Evolutionary conservation across 2,888 invertebrate genomes (phyloP).

Genomic region (Drosophila colorata): DNA sequence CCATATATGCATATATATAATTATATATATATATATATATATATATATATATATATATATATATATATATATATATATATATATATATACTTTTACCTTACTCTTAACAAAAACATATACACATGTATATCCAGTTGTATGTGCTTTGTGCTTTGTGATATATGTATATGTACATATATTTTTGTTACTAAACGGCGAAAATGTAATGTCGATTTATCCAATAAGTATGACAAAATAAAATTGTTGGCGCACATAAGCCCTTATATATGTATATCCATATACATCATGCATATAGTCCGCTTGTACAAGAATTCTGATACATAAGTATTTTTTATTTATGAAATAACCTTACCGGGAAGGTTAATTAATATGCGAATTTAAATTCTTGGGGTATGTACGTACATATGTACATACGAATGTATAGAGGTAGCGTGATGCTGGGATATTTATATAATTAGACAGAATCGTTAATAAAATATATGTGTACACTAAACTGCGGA

Average conservation of each 20-base stretch:
- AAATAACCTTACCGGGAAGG: conserved; percentile 1
- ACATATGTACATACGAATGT: background rate
- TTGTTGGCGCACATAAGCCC: conserved; percentile 12
- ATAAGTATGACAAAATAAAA: conserved; percentile 15
- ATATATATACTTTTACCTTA: background rate
- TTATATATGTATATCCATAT: background rate
- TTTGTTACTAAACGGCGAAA: conserved; percentile 5
- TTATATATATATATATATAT: background rate
- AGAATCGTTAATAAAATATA: background rate
- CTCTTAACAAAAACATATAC: background rate
- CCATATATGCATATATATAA: too few species aligned
- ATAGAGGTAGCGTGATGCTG: conserved; percentile 6
- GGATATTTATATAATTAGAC: conserved; percentile 26
- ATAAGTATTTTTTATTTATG: background rate
- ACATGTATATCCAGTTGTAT: background rate
- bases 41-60: background rate
- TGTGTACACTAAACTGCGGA: background rate
- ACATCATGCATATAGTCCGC: background rate
- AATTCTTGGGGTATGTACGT: conserved; percentile 9
- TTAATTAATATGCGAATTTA: conserved; percentile 8
- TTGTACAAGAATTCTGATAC: background rate
- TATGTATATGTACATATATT: conserved; percentile 1
- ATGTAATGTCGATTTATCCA: conserved; percentile 4
- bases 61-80: too few species aligned
- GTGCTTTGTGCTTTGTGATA: background rate